phyloP scores from a whole-genome alignment of 2,113 vertebrate genomes.

The Reinhardtius hippoglossoides region DNA sequence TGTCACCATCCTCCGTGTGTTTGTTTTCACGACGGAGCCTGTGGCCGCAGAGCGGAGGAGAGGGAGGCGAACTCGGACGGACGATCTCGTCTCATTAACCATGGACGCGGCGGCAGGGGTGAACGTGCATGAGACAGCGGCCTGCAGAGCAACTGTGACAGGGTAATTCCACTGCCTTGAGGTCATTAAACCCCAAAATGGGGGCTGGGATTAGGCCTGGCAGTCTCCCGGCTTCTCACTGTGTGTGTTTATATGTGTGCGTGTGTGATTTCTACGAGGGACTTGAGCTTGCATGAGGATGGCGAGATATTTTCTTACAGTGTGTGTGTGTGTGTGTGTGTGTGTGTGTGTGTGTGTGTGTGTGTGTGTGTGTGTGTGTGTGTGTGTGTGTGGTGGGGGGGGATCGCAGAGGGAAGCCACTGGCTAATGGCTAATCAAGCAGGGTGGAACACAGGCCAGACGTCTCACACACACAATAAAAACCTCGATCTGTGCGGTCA shows the following conservation, averaged over 20 bases:
- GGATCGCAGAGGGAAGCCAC: constrained; percentile 42
- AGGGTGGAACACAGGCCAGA: constrained; percentile 39
- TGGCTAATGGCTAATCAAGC: constrained; percentile 66
- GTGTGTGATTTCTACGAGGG: constrained; percentile 47
- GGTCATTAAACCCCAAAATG: constrained; percentile 64
- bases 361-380: not conserved
- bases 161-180: constrained; percentile 68
- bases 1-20: constrained; percentile 38
- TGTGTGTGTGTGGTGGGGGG: not conserved
- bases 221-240: constrained; percentile 32
- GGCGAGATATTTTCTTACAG: constrained; percentile 46
- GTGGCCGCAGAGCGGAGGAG: constrained; percentile 1
- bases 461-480: constrained; percentile 6
- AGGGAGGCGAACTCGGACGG: constrained; percentile 15
- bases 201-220: constrained; percentile 52
- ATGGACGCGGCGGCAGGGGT: constrained; percentile 27
- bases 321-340: not conserved
- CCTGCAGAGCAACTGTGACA: constrained; percentile 43
- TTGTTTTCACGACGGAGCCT: constrained; percentile 61
- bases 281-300: constrained; percentile 19
- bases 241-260: constrained; percentile 11
- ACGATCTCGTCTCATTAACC: constrained; percentile 51
- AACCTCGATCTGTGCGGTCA: not conserved
- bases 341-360: not conserved
- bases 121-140: constrained; percentile 45